Percentiles rank a stretch among this genome's conserved stretches.
These are phyloP conservation scores for Ammospiza maritima DNA, from an alignment of 2,797 vertebrate species.

Conservation along the genomic window DNA sequence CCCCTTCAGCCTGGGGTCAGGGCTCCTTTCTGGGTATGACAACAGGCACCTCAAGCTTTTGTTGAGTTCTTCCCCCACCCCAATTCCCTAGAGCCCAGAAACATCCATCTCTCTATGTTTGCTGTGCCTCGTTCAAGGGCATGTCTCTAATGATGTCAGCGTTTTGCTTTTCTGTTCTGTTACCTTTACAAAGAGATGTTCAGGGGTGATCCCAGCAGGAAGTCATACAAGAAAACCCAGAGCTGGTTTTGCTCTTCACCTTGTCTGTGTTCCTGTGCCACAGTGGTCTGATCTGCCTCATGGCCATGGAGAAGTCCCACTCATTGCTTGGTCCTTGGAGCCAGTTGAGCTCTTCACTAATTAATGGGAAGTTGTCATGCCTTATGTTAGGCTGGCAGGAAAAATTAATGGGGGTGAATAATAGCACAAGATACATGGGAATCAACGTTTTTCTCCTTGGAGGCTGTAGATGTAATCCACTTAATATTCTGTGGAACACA, in stretches of 20 bases:
- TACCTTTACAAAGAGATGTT: neutral
- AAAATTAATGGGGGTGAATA: conserved; percentile 46
- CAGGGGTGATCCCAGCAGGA: neutral
- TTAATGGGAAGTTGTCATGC: neutral
- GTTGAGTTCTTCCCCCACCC: accelerated
- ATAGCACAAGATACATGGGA: conserved; percentile 35
- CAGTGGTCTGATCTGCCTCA: neutral
- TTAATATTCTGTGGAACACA: conserved; percentile 61
- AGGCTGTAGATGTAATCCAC: conserved; percentile 58
- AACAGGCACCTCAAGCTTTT: neutral
- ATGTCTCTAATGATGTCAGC: neutral
- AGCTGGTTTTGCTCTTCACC: neutral
- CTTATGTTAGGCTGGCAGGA: neutral
- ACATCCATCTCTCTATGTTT: neutral
- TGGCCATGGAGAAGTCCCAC: neutral
- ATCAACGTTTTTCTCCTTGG: conserved; percentile 41
- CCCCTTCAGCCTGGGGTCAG: accelerated
- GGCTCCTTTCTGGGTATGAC: neutral
- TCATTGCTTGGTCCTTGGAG: neutral
- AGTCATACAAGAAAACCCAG: neutral
- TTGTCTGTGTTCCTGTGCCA: accelerated
- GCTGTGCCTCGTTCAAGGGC: neutral
- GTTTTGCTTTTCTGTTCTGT: neutral
- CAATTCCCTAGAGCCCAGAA: neutral
- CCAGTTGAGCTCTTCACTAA: neutral